Evolutionary conservation across 2,797 vertebrate species (phyloP).

Genomic region (Crenuchus spilurus): DNA sequence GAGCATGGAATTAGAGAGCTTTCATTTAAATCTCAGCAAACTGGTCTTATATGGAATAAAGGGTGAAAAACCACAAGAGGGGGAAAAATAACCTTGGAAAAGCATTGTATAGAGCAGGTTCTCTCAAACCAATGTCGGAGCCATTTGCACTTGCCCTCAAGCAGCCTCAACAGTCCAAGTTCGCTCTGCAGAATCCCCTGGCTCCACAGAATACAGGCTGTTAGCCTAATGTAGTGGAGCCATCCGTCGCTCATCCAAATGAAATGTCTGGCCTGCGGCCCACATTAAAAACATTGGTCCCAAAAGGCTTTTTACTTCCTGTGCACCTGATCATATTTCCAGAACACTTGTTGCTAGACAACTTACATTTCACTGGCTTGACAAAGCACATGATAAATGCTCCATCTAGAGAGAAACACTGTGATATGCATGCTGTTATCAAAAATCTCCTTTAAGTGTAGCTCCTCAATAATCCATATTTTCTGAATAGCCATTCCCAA

Average conservation of each 20-base stretch:
- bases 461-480: too few relatives aligned
- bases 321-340: background rate
- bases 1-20: slow-evolving; percentile 55
- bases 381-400: background rate
- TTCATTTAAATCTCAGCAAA: slow-evolving; percentile 65
- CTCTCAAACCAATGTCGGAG: too few relatives aligned
- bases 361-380: background rate
- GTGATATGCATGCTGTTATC: too few relatives aligned
- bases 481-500: too few relatives aligned
- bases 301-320: slow-evolving; percentile 30
- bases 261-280: slow-evolving; percentile 48
- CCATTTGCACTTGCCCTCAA: slow-evolving; percentile 16
- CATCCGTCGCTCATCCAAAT: slow-evolving; percentile 32
- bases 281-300: slow-evolving; percentile 52
- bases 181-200: slow-evolving; percentile 40
- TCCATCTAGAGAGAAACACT: background rate
- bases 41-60: slow-evolving; percentile 61
- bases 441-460: too few relatives aligned
- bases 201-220: slow-evolving; percentile 40
- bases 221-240: slow-evolving; percentile 39
- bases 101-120: too few relatives aligned
- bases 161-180: slow-evolving; percentile 47
- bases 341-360: background rate
- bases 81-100: too few relatives aligned
- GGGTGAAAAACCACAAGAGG: too few relatives aligned